A percentile compares a stretch with the other conserved stretches of the same genome.
Conservation (phyloP, 2,888 invertebrate species). For the Plusia festucae region DNA sequence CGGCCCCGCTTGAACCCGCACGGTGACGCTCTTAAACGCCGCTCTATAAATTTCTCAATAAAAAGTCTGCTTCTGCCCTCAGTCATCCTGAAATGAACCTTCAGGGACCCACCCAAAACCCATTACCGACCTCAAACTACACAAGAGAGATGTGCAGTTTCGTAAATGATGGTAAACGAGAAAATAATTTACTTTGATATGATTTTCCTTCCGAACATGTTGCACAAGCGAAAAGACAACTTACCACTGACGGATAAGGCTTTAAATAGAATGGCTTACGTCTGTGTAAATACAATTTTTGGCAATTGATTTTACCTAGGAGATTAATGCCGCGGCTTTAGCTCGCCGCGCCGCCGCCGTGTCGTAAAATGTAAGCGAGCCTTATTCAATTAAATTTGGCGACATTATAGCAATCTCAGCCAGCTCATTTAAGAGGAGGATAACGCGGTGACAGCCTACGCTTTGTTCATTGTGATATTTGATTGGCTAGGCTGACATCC, state of each 20-base stretch:
- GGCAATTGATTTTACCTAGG: constrained; percentile 85
- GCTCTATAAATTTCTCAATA: constrained; percentile 85
- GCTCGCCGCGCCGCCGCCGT: constrained; percentile 72
- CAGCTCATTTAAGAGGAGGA: constrained; percentile 79
- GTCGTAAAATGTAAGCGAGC: constrained; percentile 87
- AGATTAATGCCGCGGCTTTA: constrained; percentile 86
- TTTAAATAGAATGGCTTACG: constrained; percentile 60
- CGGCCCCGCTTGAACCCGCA: constrained; percentile 54
- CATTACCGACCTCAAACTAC: constrained; percentile 60
- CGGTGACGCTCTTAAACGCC: constrained; percentile 80
- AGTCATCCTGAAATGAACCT: constrained; percentile 75
- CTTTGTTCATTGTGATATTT: constrained; percentile 74
- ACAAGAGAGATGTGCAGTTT: constrained; percentile 77
- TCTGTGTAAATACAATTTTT: constrained; percentile 81
- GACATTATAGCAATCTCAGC: constrained; percentile 86
- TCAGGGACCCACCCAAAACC: constrained; percentile 66
- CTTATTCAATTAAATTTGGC: constrained; percentile 88
- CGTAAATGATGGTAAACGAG: constrained; percentile 79
- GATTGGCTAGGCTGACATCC: constrained; percentile 64
- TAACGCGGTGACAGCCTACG: constrained; percentile 71
- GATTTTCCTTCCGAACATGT: constrained; percentile 74
- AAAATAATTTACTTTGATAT: constrained; percentile 87
- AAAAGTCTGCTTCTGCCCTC: constrained; percentile 69
- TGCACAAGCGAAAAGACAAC: constrained; percentile 69
- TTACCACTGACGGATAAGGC: constrained; percentile 70